Percentiles rank a stretch among this genome's conserved stretches.
Conservation (phyloP, 2,113 vertebrate species). For the Cairina moschata region DNA sequence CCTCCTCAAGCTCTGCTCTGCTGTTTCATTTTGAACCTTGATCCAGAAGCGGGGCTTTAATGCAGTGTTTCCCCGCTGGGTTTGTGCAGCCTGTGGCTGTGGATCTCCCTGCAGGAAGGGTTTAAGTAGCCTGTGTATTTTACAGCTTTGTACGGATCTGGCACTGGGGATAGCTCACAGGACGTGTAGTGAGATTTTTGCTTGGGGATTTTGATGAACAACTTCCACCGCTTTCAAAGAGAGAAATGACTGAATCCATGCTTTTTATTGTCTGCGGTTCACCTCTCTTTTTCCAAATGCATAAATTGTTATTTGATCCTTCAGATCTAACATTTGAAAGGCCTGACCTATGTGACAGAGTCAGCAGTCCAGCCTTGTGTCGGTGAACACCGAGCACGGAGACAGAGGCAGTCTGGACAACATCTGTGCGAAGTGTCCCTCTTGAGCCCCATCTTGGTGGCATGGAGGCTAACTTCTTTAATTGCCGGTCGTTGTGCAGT, state of each 20-base stretch:
- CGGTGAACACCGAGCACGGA: not conserved
- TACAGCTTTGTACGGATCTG: not conserved
- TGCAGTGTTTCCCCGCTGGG: not conserved
- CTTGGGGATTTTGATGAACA: rapidly evolving
- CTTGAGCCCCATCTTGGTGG: rapidly evolving
- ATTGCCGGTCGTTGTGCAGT: rapidly evolving
- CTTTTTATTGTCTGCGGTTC: not conserved
- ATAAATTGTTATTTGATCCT: not conserved
- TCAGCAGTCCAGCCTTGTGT: not conserved
- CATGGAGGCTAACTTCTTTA: not conserved
- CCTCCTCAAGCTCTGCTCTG: rapidly evolving
- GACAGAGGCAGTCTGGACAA: not conserved
- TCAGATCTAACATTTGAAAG: not conserved
- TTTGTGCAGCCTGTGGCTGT: not conserved
- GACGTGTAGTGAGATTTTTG: rapidly evolving
- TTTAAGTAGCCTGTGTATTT: not conserved
- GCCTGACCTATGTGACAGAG: not conserved
- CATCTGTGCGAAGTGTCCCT: not conserved
- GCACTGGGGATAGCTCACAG: not conserved
- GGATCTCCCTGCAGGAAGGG: not conserved
- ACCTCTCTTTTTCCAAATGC: not conserved
- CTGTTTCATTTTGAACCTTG: not conserved
- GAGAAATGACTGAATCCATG: not conserved
- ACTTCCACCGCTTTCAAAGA: not conserved
- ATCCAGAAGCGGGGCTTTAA: rapidly evolving